Conservation (phyloP, 2,797 vertebrate genomes). For the Agapornis canus region DNA sequence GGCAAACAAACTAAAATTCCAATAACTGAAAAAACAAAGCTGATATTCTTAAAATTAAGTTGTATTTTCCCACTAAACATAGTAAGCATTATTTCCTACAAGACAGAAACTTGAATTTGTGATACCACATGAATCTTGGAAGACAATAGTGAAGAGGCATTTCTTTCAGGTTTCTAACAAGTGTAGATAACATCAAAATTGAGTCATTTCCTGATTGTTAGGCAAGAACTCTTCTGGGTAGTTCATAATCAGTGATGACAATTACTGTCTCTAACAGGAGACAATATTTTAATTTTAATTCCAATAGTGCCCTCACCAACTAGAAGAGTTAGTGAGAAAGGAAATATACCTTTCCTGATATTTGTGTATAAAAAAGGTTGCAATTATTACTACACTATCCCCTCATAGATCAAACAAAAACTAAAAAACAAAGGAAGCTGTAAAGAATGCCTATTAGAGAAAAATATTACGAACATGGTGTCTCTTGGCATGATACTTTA, state of each 20-base stretch:
- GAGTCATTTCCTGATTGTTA: background rate
- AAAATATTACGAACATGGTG: background rate
- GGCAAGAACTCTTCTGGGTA: background rate
- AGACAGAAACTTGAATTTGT: background rate
- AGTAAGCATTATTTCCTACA: background rate
- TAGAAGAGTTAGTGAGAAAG: background rate
- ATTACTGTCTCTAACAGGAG: background rate
- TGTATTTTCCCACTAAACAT: background rate
- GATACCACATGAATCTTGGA: background rate
- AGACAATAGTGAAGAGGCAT: background rate
- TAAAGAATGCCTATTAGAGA: background rate
- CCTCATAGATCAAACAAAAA: background rate
- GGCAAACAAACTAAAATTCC: background rate
- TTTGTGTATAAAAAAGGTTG: background rate
- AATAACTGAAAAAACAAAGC: background rate
- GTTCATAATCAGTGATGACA: slow-evolving; percentile 2
- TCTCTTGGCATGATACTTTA: background rate
- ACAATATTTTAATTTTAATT: background rate
- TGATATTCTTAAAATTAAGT: background rate
- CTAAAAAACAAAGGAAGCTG: background rate
- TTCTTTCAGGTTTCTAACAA: background rate
- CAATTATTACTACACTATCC: background rate
- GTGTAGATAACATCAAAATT: background rate
- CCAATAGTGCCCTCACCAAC: background rate
- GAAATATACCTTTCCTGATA: background rate